Percentiles rank a stretch among this genome's conserved stretches.
phyloP scores from a whole-genome alignment of 2,888 invertebrate genomes.

The Xanthia togata region DNA sequence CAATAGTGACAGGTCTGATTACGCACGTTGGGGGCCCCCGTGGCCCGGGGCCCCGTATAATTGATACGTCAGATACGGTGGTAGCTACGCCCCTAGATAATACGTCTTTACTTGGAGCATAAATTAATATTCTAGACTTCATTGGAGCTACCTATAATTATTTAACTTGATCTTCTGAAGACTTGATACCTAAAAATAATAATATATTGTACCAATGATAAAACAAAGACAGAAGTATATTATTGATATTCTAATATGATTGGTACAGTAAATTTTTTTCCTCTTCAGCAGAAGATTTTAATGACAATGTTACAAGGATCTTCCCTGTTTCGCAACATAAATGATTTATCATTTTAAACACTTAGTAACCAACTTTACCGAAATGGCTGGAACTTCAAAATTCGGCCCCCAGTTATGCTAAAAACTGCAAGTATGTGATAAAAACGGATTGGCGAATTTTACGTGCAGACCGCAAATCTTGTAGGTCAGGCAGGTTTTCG shows the following conservation, averaged over 20 bases:
- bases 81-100: no score
- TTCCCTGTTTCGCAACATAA: not conserved
- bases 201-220: no score
- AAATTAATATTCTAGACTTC: not conserved
- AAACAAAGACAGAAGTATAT: no score
- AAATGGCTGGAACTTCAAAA: not conserved
- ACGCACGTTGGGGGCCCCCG: no score
- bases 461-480: conserved; percentile 29
- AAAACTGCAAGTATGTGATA: conserved; percentile 4
- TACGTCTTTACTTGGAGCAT: not conserved
- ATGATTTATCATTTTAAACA: not conserved
- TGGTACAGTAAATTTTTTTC: no score
- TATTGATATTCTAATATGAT: not conserved
- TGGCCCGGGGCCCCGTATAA: no score
- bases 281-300: not conserved
- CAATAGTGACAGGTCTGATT: no score
- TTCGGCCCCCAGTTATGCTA: not conserved
- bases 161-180: not conserved
- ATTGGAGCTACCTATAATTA: not conserved
- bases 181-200: no score
- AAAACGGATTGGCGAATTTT: conserved; percentile 19
- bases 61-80: no score
- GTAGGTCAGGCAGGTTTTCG: conserved; percentile 49
- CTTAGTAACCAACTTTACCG: not conserved
- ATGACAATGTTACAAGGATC: not conserved